Evolutionary conservation across 2,797 vertebrate species (phyloP), one percentile per base, ranked within the genome.

Genomic region (Pangasius mekongensis): DNA sequence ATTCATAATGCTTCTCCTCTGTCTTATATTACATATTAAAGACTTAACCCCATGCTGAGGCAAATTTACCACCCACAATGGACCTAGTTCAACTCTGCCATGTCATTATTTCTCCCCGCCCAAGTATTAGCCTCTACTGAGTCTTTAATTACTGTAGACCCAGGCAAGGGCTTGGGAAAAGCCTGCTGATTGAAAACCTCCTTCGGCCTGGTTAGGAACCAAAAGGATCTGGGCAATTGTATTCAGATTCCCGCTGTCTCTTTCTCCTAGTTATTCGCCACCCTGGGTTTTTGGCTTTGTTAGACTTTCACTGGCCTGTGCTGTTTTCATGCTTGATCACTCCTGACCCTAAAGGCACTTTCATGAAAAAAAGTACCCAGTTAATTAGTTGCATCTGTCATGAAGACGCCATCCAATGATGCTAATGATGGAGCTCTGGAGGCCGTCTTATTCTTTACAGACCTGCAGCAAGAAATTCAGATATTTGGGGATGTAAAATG

Each of bases 1-100:
- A 39, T 85, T 89, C 58, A 90, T 91, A 89, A 89, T 47, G 86
- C 91, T 89, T 91, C 91, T 91, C 89, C 88, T 82, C 73, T 89
- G 66, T 78, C 87, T 73, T 76, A 36, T 78, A 60, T 64, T 22
- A 33, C 27, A 82, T 86, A 30, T 81, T 81, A 80, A 89, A 82
- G 88, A 84, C 71, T 86, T 88, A 2, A 1, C 56, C 90, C 87
- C 93, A 89, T 88, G 85, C 84, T 4, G 90, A 88, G 91, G 84
- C 85, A 30, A 91, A 91, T 73, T 86, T 83, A 87, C 43, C 13
- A 5, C 14, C 84, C 89, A 91, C 86, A 91, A 82, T 30, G 10
- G 80, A 47, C 86, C 73, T 89, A 89, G 91, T 86, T 92, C 91
- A 83, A 33, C 88, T 83, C 81, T 64, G 89, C 89, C 58, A 30